These are phyloP conservation scores for Parasteatoda lunata DNA, from an alignment of 2,888 invertebrate species.

Conservation along the genomic window DNA sequence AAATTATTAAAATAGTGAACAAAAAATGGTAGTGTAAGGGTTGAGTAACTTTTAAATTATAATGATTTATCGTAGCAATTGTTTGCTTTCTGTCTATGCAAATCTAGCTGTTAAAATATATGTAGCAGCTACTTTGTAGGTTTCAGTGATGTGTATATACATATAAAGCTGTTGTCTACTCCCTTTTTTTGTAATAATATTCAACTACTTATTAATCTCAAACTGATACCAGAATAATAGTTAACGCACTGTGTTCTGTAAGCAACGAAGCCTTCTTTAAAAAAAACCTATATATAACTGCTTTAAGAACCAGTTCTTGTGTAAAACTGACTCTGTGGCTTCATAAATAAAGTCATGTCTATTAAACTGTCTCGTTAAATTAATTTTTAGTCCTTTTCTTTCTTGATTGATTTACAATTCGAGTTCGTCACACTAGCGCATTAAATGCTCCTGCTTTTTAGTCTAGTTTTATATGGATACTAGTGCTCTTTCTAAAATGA, in stretches of 20 bases:
- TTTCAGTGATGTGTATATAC: slow-evolving; percentile 41
- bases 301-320: slow-evolving; percentile 50
- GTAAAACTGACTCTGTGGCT: slow-evolving; percentile 49
- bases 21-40: no score
- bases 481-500: neutral
- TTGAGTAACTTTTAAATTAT: no score
- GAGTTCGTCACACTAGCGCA: neutral
- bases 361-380: slow-evolving; percentile 7
- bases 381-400: neutral
- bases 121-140: slow-evolving; percentile 26
- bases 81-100: no score
- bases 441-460: no score
- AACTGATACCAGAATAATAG: slow-evolving; percentile 20
- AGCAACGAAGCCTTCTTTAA: slow-evolving; percentile 37
- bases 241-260: slow-evolving; percentile 40
- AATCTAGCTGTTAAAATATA: neutral
- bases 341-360: slow-evolving; percentile 65
- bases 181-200: slow-evolving; percentile 21
- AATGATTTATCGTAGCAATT: no score
- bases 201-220: slow-evolving; percentile 2
- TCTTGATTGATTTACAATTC: neutral
- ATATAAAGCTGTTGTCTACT: slow-evolving; percentile 10
- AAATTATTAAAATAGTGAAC: no score
- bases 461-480: neutral
- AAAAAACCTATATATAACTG: slow-evolving; percentile 30